These are phyloP conservation scores for Diacarnus erythraeanus DNA, from an alignment of 37 sponge, comb jelly and placozoan genomes.

Conservation along the genomic window DNA sequence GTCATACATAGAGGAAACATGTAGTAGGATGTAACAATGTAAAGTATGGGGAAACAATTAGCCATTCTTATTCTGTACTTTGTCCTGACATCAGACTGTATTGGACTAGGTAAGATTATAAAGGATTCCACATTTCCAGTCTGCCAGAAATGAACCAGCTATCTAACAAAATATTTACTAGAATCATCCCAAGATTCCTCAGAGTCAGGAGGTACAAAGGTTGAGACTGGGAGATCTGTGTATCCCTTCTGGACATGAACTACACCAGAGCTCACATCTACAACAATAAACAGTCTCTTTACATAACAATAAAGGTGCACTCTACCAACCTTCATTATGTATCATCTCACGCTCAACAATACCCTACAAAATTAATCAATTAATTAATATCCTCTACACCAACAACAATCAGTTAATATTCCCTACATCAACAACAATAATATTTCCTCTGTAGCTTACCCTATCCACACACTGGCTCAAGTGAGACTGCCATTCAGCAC, in stretches of 20 bases:
- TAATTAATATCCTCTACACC: too few species aligned
- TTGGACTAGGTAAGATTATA: too few species aligned
- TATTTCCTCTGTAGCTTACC: too few species aligned
- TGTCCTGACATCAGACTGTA: too few species aligned
- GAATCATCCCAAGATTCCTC: constrained; percentile 41
- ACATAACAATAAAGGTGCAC: background rate
- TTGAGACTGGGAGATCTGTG: constrained; percentile 15
- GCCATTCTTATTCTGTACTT: too few species aligned
- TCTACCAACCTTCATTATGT: background rate
- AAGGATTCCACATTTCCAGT: too few species aligned
- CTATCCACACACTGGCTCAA: constrained; percentile 34
- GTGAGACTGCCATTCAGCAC: constrained; percentile 45
- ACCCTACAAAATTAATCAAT: background rate
- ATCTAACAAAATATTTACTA: constrained; percentile 2
- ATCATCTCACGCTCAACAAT: constrained; percentile 17
- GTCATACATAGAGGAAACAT: too few species aligned
- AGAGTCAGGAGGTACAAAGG: constrained; percentile 22
- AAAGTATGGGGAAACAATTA: too few species aligned
- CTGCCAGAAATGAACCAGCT: too few species aligned
- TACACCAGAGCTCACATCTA: background rate
- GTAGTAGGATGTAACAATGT: too few species aligned
- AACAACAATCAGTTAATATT: too few species aligned
- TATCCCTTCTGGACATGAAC: constrained; percentile 12
- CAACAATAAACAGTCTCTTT: background rate
- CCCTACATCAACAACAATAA: too few species aligned